Evolutionary conservation across 2,888 invertebrate genomes (phyloP), one percentile per base, ranked within the genome.

Genomic region (Philhelius pedissequus): DNA sequence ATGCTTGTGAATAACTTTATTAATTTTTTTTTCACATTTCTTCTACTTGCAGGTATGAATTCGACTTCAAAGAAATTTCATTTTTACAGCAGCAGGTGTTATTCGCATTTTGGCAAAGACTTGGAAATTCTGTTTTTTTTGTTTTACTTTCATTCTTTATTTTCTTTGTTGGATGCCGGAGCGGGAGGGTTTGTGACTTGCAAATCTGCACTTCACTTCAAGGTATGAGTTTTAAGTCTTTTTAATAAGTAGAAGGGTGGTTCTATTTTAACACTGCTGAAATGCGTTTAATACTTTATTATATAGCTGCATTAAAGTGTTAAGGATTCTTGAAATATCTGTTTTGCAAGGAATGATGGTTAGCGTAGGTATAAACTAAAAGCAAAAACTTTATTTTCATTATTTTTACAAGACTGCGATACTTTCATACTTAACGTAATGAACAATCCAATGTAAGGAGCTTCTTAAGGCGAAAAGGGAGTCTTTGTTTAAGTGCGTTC

Each of bases 41-140:
- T 35, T 82, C 71, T 82, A 71, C 54, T 82, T 82, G 25, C 82
- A 82, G 82, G 82, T 82, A 82, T 77, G 82, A 68, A 71, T 73
- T 77, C 82, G 77, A 68, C 82, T 73, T 77, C 82, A 77, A 77
- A 82, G 71, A 82, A 54, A 54, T 77, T 62, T 77, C 38, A n/a
- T 45, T 68, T 71, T 82, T 82, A 62, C 68, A 82, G 54, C 77
- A 77, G 77, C 68, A 76, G 70, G 76, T 76, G 70, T 66, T 76
- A 70, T 64, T 64, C 66, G 45, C 52, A 58, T 71, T 45, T 54
- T 15, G 27, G 68, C 45, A 77, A 54, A 60, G 68, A 50, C 18
- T n/a, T 18, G 18, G 4, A 50, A 45, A 60, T 27, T 68, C 27
- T 64, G 54, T 40, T 60, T 60, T 15, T 15, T 25, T 8, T 8